Evolutionary conservation across 1,140 invertebrate genomes (phyloP).

Genomic region (Drosophila lini): DNA sequence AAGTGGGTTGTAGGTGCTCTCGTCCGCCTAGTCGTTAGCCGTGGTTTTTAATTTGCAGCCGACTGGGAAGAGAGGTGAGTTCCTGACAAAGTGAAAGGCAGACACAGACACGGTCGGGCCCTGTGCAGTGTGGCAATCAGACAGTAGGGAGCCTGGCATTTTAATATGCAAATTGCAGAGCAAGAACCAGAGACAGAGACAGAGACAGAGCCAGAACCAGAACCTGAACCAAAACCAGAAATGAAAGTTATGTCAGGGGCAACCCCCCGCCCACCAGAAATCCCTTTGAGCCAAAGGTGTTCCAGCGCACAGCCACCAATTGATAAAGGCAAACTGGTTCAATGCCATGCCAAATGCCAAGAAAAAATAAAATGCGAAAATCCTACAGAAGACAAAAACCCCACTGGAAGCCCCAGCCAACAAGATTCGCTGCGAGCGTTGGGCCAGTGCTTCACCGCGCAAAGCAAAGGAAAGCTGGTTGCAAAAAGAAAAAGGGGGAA

Average conservation of each 20-base stretch:
- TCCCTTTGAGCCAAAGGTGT: slow-evolving; percentile 32
- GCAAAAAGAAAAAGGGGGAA: slow-evolving; percentile 28
- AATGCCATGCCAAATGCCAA: slow-evolving; percentile 35
- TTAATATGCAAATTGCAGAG: slow-evolving; percentile 74
- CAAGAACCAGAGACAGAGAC: slow-evolving; percentile 7
- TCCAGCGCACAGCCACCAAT: slow-evolving; percentile 29
- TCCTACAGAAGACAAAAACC: slow-evolving; percentile 13
- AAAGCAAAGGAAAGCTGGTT: slow-evolving; percentile 48
- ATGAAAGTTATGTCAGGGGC: slow-evolving; percentile 47
- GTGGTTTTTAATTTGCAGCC: slow-evolving; percentile 69
- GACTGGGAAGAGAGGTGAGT: slow-evolving; percentile 9
- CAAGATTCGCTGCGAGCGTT: slow-evolving; percentile 44
- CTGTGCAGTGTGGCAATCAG: slow-evolving; percentile 65
- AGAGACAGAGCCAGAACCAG: neutral
- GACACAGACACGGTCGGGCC: slow-evolving; percentile 28
- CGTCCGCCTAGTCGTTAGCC: slow-evolving; percentile 46
- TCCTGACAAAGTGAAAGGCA: slow-evolving; percentile 64
- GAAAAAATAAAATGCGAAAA: slow-evolving; percentile 14
- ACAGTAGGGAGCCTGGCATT: slow-evolving; percentile 53
- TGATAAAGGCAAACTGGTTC: slow-evolving; percentile 41
- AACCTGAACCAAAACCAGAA: slow-evolving; percentile 7
- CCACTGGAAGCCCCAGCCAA: slow-evolving; percentile 23
- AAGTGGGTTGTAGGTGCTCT: slow-evolving; percentile 6
- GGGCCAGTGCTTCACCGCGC: slow-evolving; percentile 36
- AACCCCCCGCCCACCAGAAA: neutral